phyloP scores from a whole-genome alignment of 2,888 invertebrate genomes.

The Calliphora vomitoria region DNA sequence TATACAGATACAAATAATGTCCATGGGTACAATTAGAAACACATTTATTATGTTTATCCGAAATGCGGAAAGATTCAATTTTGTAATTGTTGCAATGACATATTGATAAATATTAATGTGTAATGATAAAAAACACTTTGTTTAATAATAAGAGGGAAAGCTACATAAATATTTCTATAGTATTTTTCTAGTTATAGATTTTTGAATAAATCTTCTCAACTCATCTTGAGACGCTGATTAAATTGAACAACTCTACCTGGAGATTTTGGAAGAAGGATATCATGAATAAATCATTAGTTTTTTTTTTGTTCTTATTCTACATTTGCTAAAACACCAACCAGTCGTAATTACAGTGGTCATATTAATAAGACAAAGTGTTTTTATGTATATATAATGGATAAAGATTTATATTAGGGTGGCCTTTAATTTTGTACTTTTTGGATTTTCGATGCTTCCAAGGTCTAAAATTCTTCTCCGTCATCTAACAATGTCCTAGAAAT shows the following conservation, averaged over 20 bases:
- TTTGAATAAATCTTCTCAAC: no score
- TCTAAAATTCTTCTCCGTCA: no score
- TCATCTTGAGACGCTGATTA: no score
- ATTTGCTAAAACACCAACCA: not conserved
- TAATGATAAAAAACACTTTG: slow-evolving; percentile 9
- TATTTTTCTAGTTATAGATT: no score
- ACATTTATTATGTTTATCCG: slow-evolving; percentile 59
- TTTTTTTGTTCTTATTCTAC: not conserved
- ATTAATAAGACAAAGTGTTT: not conserved
- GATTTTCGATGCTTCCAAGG: no score
- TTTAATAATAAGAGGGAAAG: not conserved
- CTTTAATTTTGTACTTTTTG: no score
- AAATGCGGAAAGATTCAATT: slow-evolving; percentile 58
- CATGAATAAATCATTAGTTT: not conserved
- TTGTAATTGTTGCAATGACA: slow-evolving; percentile 48
- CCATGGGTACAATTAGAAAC: slow-evolving; percentile 59
- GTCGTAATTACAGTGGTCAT: not conserved
- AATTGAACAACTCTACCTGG: not conserved
- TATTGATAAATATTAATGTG: not conserved
- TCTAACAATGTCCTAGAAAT: no score
- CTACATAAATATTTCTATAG: not conserved
- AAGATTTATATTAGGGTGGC: not conserved
- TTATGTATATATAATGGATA: not conserved
- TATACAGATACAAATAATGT: not conserved
- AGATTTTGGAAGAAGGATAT: no score